Evolutionary conservation across 2,113 vertebrate genomes (phyloP), one percentile per base, ranked within the genome.

Genomic region (Ceyx margarethae): DNA sequence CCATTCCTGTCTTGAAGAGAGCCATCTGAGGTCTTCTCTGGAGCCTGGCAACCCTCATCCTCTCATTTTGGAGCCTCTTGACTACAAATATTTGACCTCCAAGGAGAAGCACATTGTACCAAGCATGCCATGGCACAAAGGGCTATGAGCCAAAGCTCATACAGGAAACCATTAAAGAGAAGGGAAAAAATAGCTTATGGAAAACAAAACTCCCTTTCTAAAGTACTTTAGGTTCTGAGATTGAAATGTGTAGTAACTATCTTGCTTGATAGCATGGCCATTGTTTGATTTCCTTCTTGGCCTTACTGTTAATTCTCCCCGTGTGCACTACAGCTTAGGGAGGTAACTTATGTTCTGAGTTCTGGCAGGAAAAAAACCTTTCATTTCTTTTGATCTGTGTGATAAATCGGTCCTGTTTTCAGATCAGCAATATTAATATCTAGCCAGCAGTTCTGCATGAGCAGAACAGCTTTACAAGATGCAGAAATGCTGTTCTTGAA

Each of bases 301-400:
- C 31, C 57, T 73, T 86, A 58, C 25, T 68, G 58, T 53, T 81
- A 80, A 54, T 66, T 80, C 25, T 76, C 81, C 76, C 28, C 72
- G 25, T 71, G 37, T 91, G 74, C 37, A 19, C 60, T 80, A 51
- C 56, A 73, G 81, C 72, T 94, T 76, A 67, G 23, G 23, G 43
- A 17, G 10, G 46, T 74, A 87, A 94, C 22, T 45, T 46, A 21
- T 20, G 43, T 60, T 84, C 68, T 89, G 48, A 71, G 42, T 87
- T 25, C n/a, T 48, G 46, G 26, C 19, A 72, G 78, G 31, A 87
- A 95, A 87, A 87, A 93, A 60, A 28, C 33, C 40, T 42, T 67
- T 74, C 43, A 40, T 93, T 93, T 90, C 82, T 85, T 95, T 80
- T 71, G 69, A 94, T 93, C 61, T 75, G 60, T 80, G 56, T 81